A percentile compares a stretch with the other conserved stretches of the same genome.
phyloP scores from a whole-genome alignment of 2,113 vertebrate genomes.

The Acrocephalus kingi region DNA sequence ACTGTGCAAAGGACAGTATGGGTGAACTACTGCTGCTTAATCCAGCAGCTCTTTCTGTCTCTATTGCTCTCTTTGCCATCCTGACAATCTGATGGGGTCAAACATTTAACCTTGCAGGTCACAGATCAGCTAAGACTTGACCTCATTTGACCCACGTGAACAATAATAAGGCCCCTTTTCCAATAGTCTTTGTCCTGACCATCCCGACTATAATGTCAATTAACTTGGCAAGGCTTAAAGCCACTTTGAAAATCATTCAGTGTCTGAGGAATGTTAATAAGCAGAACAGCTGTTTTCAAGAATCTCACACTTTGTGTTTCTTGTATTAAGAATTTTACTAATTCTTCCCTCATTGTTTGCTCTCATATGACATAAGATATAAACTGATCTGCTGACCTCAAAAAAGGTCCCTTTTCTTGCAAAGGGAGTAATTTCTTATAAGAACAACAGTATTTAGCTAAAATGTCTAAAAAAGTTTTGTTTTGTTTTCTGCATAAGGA shows the following conservation, averaged over 20 bases:
- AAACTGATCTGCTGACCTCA: slow-evolving; percentile 53
- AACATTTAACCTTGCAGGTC: slow-evolving; percentile 58
- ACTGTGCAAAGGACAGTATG: neutral
- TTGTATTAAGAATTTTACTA: slow-evolving; percentile 46
- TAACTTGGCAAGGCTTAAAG: slow-evolving; percentile 50
- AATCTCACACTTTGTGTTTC: slow-evolving; percentile 50
- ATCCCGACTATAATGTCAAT: slow-evolving; percentile 35
- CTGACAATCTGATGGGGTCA: slow-evolving; percentile 22
- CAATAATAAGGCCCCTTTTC: slow-evolving; percentile 18
- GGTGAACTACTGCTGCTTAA: neutral
- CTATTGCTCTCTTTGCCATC: neutral
- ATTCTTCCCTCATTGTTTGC: slow-evolving; percentile 52
- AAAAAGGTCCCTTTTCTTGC: slow-evolving; percentile 47
- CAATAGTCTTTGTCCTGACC: slow-evolving; percentile 32
- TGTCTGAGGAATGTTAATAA: slow-evolving; percentile 46
- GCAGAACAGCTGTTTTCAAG: slow-evolving; percentile 53
- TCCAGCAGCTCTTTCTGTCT: neutral
- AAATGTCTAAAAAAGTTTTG: neutral
- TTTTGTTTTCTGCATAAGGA: slow-evolving; percentile 31
- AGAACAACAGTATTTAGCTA: slow-evolving; percentile 15
- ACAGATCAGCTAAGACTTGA: slow-evolving; percentile 35
- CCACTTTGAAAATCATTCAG: slow-evolving; percentile 33
- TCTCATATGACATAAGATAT: slow-evolving; percentile 39
- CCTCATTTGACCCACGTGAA: slow-evolving; percentile 36
- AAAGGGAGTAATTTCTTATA: slow-evolving; percentile 23